Percentiles rank a stretch among this genome's conserved stretches.
phyloP scores from a whole-genome alignment of 2,113 vertebrate species.

The Oreotrochilus melanogaster region DNA sequence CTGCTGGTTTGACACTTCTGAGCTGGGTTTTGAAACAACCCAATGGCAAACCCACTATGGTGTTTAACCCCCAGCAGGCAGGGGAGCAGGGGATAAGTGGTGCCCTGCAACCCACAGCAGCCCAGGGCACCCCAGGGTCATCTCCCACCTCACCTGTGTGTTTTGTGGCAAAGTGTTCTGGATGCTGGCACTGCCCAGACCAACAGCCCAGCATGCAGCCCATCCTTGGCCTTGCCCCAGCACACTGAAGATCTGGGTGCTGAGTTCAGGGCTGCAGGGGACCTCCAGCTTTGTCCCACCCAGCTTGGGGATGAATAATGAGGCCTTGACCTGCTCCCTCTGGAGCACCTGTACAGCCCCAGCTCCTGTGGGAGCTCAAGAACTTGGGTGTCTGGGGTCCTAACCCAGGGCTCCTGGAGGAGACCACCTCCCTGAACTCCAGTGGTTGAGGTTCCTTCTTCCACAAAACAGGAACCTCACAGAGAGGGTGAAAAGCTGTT shows the following conservation, averaged over 20 bases:
- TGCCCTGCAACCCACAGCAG: not conserved
- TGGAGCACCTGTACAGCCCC: not conserved
- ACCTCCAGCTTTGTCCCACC: rapidly evolving
- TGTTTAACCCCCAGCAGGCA: not conserved
- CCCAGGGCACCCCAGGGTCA: not conserved
- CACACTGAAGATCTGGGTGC: not conserved
- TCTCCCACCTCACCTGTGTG: rapidly evolving
- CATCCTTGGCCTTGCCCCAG: rapidly evolving
- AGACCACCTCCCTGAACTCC: not conserved
- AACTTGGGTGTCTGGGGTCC: not conserved
- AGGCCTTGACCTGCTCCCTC: not conserved
- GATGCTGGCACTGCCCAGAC: not conserved
- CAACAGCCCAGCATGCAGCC: rapidly evolving
- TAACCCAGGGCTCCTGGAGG: not conserved
- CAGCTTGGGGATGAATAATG: not conserved
- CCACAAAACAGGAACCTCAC: not conserved
- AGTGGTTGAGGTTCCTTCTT: not conserved
- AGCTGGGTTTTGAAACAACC: not conserved
- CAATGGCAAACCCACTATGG: not conserved
- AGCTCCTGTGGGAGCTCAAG: not conserved
- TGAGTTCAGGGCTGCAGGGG: not conserved
- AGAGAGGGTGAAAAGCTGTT: not conserved
- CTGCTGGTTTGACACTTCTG: constrained; percentile 2
- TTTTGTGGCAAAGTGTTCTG: rapidly evolving
- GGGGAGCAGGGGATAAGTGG: not conserved